These are phyloP conservation scores for Mystacides longicornis DNA, from an alignment of 2,888 invertebrate genomes.

Conservation along the genomic window DNA sequence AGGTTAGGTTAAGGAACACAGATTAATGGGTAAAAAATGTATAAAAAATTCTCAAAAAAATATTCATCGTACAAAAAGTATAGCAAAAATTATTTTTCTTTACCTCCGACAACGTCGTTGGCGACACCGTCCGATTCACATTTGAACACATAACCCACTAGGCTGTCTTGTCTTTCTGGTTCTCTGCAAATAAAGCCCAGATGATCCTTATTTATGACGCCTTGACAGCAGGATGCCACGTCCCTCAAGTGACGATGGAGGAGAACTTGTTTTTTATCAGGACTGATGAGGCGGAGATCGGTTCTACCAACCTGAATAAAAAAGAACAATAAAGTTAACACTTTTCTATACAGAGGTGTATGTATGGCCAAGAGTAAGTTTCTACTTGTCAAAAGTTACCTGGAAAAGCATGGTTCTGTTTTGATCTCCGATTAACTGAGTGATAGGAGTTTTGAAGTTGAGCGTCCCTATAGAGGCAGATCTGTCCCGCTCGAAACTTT, in stretches of 20 bases:
- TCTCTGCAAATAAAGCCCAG: constrained; percentile 94
- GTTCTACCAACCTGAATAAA: constrained; percentile 69
- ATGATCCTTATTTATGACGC: constrained; percentile 72
- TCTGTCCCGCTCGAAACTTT: constrained; percentile 46
- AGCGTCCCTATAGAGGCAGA: constrained; percentile 57
- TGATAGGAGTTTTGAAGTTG: constrained; percentile 39
- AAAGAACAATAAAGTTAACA: background rate
- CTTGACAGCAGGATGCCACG: constrained; percentile 81
- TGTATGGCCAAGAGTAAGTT: background rate
- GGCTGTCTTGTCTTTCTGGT: constrained; percentile 41
- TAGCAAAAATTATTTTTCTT: constrained; percentile 18
- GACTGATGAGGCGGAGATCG: constrained; percentile 85
- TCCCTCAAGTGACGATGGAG: constrained; percentile 83
- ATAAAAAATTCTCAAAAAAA: no score
- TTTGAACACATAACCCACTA: constrained; percentile 72
- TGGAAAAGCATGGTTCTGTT: constrained; percentile 92
- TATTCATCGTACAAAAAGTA: no score
- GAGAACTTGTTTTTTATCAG: constrained; percentile 84
- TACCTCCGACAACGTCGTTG: constrained; percentile 69
- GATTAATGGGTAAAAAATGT: no score
- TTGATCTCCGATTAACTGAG: constrained; percentile 55
- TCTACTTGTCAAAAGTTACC: constrained; percentile 40
- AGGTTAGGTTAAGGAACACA: no score
- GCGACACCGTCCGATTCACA: constrained; percentile 69
- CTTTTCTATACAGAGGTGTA: background rate